phyloP scores from a whole-genome alignment of 1,140 invertebrate genomes.

The Coelopa frigida region DNA sequence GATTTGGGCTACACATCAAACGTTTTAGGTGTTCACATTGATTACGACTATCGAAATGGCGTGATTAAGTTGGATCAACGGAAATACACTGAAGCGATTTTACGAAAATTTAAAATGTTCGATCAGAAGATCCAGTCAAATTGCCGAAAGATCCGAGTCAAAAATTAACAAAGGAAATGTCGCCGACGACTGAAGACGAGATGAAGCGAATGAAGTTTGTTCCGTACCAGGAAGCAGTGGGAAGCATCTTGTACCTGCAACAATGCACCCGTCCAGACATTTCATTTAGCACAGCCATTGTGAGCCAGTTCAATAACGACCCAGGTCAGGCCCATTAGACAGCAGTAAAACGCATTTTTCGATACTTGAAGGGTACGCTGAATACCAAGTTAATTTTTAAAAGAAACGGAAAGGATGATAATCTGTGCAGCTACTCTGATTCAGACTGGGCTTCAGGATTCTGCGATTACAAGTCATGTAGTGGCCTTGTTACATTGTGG shows the following conservation, averaged over 20 bases:
- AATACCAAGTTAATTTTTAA: background rate
- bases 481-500: conserved; percentile 27
- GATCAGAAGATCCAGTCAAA: conserved; percentile 6
- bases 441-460: conserved; percentile 21
- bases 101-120: conserved; percentile 6
- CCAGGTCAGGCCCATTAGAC: conserved; percentile 8
- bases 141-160: conserved; percentile 2
- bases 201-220: conserved; percentile 16
- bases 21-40: conserved; percentile 8
- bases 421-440: no score
- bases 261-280: conserved; percentile 38
- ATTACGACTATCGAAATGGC: background rate
- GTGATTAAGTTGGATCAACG: background rate
- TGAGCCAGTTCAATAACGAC: conserved; percentile 22
- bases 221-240: conserved; percentile 22
- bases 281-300: conserved; percentile 20
- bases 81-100: background rate
- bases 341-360: conserved; percentile 3
- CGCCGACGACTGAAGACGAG: no score
- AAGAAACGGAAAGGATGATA: no score
- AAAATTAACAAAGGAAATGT: background rate
- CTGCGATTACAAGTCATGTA: conserved; percentile 27
- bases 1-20: conserved; percentile 1
- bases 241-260: conserved; percentile 35
- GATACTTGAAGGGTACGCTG: background rate